Base-by-base conservation (phyloP, 2,888 invertebrate genomes). In the Diploptera punctata region DNA sequence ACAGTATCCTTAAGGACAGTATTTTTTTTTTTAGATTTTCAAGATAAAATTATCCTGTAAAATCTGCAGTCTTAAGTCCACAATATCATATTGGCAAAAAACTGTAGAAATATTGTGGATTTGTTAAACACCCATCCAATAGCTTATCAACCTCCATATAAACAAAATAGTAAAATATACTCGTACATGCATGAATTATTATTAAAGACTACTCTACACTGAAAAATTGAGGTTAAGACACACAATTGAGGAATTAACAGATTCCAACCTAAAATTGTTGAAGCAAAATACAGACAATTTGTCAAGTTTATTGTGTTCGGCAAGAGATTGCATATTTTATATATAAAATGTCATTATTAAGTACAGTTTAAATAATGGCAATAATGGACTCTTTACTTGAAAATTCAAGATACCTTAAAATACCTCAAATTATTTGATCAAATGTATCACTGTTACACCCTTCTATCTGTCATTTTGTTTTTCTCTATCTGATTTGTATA, bases 61-160 rank as follows among this genome's bases (percentile, higher is more conserved):
- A n/a, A 57, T 57, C 57, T 29, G n/a, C 57, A 57, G 57, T 57
- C 57, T n/a, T 54, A 18, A 29, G 31, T 29, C 31, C 57, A 57
- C 57, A 57, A 31, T 29, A 57, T 57, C 16, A 16, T 31, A 57
- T 3, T 29, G 31, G 31, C 57, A 57, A 52, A n/a, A n/a, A 57
- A 57, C 26, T 9, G n/a, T n/a, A 19, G 7, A 57, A 31, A 57
- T 57, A 31, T 57, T 57, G n/a, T 57, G 31, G 31, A 26, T 57
- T n/a, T 57, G 3, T 57, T n/a, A 57, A 47, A n/a, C 7, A n/a
- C 31, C 31, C 57, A 3, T 29, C 5, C 57, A 13, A 4, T 24
- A 52, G 10, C 24, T 24, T 33, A 16, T 29, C 26, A 3, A 29
- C 26, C n/a, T 31, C 31, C 57, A 57, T 29, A 1, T 29, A 57